Percentiles rank a stretch among this genome's conserved stretches.
phyloP scores from a whole-genome alignment of 2,888 invertebrate species.

The Drosophila lacicola region DNA sequence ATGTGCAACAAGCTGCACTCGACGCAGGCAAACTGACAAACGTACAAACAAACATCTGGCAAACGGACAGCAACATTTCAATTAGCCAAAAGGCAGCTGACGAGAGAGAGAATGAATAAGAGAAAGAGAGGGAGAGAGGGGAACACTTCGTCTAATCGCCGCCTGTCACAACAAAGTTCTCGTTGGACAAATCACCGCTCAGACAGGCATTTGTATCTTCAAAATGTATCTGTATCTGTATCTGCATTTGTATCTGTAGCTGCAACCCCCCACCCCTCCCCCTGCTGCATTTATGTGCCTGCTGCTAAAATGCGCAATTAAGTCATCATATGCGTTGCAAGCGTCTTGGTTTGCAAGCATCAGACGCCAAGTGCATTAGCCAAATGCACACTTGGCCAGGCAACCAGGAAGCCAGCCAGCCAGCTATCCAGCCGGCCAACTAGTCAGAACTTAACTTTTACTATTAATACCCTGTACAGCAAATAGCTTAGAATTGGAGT shows the following conservation, averaged over 20 bases:
- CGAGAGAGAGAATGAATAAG: background rate
- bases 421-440: conserved; percentile 9
- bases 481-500: too few relatives aligned
- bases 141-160: conserved; percentile 57
- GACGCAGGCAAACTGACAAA: conserved; percentile 11
- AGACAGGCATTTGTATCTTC: conserved; percentile 5
- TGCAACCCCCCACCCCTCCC: background rate
- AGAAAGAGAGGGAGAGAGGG: background rate
- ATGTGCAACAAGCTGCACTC: conserved; percentile 36
- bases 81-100: conserved; percentile 57
- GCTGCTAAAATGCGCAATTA: conserved; percentile 76
- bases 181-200: conserved; percentile 1
- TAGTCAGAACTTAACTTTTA: conserved; percentile 34
- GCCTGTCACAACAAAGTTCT: conserved; percentile 72
- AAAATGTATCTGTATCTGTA: conserved; percentile 14
- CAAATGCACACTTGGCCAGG: conserved; percentile 59
- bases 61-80: conserved; percentile 63
- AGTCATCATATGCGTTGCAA: conserved; percentile 72
- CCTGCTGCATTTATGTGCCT: conserved; percentile 40
- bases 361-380: conserved; percentile 52
- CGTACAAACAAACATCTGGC: conserved; percentile 6
- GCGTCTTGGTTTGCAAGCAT: conserved; percentile 42
- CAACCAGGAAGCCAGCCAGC: conserved; percentile 30
- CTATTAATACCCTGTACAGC: conserved; percentile 15
- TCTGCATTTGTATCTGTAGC: conserved; percentile 3